Evolutionary conservation across 2,113 vertebrate genomes (phyloP), one percentile per base, ranked within the genome.

Genomic region (Actinemys pallida): DNA sequence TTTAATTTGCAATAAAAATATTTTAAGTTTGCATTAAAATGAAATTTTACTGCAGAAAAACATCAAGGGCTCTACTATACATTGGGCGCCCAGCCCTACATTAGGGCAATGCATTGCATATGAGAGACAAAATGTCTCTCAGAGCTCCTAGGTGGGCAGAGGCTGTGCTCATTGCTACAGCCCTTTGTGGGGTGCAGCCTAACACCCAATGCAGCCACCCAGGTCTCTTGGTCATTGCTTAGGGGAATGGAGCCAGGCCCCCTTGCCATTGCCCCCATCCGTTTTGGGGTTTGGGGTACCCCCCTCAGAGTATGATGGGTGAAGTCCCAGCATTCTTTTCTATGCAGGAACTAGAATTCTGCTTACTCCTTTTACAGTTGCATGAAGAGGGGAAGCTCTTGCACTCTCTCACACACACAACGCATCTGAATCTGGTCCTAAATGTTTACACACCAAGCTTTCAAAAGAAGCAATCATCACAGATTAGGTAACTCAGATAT

Each of bases 21-120:
- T 50, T 75, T 42, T 82, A 8, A 45, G 56, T 84, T 87, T 78
- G 19, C 35, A 56, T 79, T 3, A 47, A 83, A 81, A 13, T 57
- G 47, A 56, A 93, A 86, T 22, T 22, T 53, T 19, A 86, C 17
- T n/a, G 45, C 69, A 93, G 45, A 9, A 83, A 87, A 92, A 75
- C 4, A 89, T 3, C 7, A 50, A 87, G 39, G 87, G 53, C 6
- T 57, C 75, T 90, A 31, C 69, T 62, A 78, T 47, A 81, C 31
- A 81, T 85, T 39, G 24, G 75, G 84, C 94, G 56, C 25, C 57
- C 5, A 5, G 4, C 24, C n/a, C 7, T 45, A 35, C 0, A 1
- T 59, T 93, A 47, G 81, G 82, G 81, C 87, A 35, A 29, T 47
- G 72, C 29, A 54, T 76, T 17, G n/a, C 90, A 54, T 19, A 76